phyloP scores from a whole-genome alignment of 2,797 vertebrate species.

The Aotus griseimembra region DNA sequence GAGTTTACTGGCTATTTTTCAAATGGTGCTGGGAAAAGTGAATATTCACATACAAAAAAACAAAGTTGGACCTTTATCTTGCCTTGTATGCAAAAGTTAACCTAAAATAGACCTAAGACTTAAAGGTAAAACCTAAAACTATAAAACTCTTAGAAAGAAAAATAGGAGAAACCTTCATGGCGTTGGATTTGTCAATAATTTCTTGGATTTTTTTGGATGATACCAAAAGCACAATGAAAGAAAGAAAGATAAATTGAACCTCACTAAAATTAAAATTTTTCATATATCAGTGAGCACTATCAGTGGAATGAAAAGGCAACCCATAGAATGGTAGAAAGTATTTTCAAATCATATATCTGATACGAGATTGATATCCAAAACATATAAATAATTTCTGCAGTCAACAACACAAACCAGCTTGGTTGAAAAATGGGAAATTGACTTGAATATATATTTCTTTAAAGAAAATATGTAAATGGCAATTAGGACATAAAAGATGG shows the following conservation, averaged over 20 bases:
- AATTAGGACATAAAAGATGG: not conserved
- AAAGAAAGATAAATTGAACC: not conserved
- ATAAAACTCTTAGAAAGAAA: not conserved
- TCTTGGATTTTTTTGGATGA: not conserved
- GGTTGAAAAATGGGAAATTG: not conserved
- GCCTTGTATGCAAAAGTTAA: not conserved
- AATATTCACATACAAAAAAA: not conserved
- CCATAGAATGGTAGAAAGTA: not conserved
- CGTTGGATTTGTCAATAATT: not conserved
- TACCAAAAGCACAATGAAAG: not conserved
- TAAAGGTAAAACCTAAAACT: not conserved
- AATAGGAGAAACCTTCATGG: not conserved
- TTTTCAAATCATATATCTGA: not conserved
- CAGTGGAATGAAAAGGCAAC: not conserved
- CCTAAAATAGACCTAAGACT: not conserved
- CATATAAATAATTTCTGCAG: not conserved
- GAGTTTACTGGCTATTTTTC: not conserved
- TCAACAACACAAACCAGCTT: not conserved
- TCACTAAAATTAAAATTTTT: not conserved
- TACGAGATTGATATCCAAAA: not conserved
- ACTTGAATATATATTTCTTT: not conserved
- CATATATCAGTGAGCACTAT: too few relatives aligned
- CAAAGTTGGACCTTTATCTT: not conserved
- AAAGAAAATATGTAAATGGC: not conserved
- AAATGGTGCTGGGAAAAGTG: not conserved